Percentiles rank a stretch among this genome's conserved stretches.
phyloP scores from a whole-genome alignment of 2,113 vertebrate genomes.

The Seriola quinqueradiata region DNA sequence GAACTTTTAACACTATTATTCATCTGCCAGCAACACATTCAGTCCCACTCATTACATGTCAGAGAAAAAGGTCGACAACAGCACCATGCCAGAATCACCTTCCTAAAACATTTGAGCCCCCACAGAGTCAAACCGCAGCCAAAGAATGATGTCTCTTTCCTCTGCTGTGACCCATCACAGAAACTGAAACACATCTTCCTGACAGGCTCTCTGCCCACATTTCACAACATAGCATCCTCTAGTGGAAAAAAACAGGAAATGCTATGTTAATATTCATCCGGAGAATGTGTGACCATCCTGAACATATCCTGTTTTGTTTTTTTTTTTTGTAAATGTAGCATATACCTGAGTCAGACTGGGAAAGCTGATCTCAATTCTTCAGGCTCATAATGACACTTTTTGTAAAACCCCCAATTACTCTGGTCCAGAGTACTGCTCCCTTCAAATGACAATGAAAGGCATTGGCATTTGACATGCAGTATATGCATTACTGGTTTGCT shows the following conservation, averaged over 20 bases:
- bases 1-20: neutral
- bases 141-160: neutral
- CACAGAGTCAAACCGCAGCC: neutral
- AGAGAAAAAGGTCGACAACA: neutral
- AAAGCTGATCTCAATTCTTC: neutral
- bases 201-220: neutral
- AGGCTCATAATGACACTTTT: neutral
- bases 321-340: neutral
- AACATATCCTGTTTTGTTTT: neutral
- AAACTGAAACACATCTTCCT: constrained; percentile 10
- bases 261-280: neutral
- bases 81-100: neutral
- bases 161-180: constrained; percentile 1
- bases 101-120: neutral
- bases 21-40: neutral
- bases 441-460: too few relatives aligned
- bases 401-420: too few relatives aligned
- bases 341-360: neutral
- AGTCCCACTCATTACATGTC: neutral
- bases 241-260: constrained; percentile 45
- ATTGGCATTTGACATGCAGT: neutral
- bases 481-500: neutral
- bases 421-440: too few relatives aligned
- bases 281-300: neutral
- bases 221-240: constrained; percentile 58